These are phyloP conservation scores for Platysternon megacephalum DNA, from an alignment of 2,113 vertebrate species.

Conservation along the genomic window DNA sequence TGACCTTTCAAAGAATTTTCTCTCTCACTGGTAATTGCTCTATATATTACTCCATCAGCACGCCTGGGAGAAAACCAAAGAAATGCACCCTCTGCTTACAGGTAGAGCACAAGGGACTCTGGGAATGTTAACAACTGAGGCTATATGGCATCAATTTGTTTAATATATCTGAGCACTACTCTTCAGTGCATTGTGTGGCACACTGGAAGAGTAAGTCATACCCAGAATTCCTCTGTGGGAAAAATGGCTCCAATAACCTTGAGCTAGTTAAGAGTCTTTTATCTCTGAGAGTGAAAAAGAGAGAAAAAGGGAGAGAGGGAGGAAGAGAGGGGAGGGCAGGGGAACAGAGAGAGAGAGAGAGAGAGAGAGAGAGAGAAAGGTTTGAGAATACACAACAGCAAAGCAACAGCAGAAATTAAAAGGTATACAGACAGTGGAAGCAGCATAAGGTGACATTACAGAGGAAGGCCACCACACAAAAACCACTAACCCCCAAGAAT, in stretches of 20 bases:
- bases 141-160: constrained; percentile 85
- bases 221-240: constrained; percentile 93
- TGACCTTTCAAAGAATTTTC: constrained; percentile 76
- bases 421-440: constrained; percentile 95
- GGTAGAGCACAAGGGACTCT: constrained; percentile 94
- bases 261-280: constrained; percentile 99
- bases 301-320: constrained; percentile 62
- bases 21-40: constrained; percentile 76
- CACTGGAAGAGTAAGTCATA: constrained; percentile 86
- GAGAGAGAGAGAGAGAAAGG: constrained; percentile 51
- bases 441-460: constrained; percentile 96
- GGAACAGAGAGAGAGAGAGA: neutral
- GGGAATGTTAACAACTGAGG: constrained; percentile 94
- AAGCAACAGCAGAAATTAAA: constrained; percentile 93
- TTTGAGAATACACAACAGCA: constrained; percentile 96
- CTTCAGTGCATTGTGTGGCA: constrained; percentile 80
- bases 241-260: constrained; percentile 99
- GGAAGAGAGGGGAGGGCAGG: constrained; percentile 41
- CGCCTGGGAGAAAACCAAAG: constrained; percentile 91
- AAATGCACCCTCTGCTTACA: constrained; percentile 98
- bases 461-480: constrained; percentile 99
- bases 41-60: constrained; percentile 75
- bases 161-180: constrained; percentile 87
- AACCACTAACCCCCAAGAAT: constrained; percentile 97
- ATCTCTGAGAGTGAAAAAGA: constrained; percentile 91